Evolutionary conservation across 2,113 vertebrate genomes (phyloP), one percentile per base, ranked within the genome.

Genomic region (Columbina picui): DNA sequence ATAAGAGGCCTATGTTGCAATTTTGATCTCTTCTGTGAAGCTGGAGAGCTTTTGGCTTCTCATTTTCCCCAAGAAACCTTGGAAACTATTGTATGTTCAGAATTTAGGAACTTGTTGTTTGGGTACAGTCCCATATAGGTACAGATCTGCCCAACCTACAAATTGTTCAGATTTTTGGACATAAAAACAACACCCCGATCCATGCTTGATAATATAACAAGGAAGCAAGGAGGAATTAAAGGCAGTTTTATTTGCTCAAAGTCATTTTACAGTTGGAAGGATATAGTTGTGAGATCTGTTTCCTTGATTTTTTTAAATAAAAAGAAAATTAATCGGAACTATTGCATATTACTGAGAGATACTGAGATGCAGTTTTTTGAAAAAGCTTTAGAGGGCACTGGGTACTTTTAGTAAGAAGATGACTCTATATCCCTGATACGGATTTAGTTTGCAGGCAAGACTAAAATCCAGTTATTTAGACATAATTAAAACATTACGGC

Each of bases 341-440:
- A 45, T 16, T 0, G 0, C 43, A 8, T 63, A 20, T 43, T 91
- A 6, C 43, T 81, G 57, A 20, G 71, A 64, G 21, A 32, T 63
- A 52, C 12, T 4, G 61, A 68, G 53, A 14, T 91, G 89, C 84
- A 96, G 43, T 87, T 91, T 92, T 79, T 49, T 83, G 10, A 6
- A 76, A 49, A 56, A 84, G 32, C 93, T 90, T 79, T 94, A 90
- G 93, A 91, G 91, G 86, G 93, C 90, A 78, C 57, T 87, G 57
- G 45, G 57, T 11, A 22, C 57, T 64, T 75, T 43, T 59, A 16
- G 15, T 82, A 71, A 68, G 68, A 84, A 52, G 29, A 69, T 84
- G 36, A 14, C 18, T 76, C 23, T 69, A 2, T 74, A 38, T 85
- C 61, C 27, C 39, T 43, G 43, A 59, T 59, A 84, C 57, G 36